These are phyloP conservation scores for Drosophila tanythrix DNA, from an alignment of 2,888 invertebrate genomes.

Conservation along the genomic window DNA sequence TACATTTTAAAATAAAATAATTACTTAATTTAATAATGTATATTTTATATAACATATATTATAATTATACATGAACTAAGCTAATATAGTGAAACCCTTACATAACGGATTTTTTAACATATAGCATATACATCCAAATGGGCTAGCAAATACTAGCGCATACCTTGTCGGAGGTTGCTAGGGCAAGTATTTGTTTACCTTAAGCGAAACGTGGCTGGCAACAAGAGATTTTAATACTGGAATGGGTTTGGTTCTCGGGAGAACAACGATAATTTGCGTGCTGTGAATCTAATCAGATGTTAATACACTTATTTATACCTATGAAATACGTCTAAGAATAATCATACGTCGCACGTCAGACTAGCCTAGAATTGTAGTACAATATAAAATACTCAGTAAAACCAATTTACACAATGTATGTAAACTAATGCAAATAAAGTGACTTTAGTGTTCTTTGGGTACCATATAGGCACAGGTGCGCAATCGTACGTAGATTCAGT, in stretches of 20 bases:
- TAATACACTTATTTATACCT: neutral
- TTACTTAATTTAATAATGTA: neutral
- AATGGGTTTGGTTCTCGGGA: neutral
- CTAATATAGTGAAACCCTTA: neutral
- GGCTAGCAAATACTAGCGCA: neutral
- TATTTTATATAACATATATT: no score
- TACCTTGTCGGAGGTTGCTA: neutral
- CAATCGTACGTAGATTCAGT: neutral
- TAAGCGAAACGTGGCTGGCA: neutral
- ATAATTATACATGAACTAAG: no score
- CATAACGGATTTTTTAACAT: neutral
- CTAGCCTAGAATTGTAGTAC: neutral
- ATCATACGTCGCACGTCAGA: neutral
- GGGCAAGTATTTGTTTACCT: neutral
- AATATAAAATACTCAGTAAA: neutral
- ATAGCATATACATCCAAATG: neutral
- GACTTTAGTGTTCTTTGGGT: neutral
- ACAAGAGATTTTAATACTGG: neutral
- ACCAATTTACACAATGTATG: neutral
- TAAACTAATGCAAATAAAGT: neutral
- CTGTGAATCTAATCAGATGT: neutral
- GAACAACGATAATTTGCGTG: neutral
- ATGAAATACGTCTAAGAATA: neutral
- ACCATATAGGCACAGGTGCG: neutral
- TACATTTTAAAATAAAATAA: neutral